Evolutionary conservation across 2,113 vertebrate genomes (phyloP).

Genomic region (Microcebus ravelobensis): DNA sequence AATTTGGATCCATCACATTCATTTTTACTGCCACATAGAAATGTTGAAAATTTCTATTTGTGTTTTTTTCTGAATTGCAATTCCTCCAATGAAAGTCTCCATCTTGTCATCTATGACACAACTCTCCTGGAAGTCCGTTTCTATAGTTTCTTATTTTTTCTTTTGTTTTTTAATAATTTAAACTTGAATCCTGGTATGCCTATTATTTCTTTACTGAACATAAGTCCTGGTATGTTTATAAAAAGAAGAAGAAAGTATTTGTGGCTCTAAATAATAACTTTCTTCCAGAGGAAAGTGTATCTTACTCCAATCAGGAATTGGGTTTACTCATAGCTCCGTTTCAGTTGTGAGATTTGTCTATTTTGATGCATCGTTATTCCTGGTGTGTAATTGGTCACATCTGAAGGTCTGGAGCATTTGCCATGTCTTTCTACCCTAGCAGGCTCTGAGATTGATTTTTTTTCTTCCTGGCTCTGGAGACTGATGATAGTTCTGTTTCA

Average conservation of each 20-base stretch:
- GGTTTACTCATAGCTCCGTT: neutral
- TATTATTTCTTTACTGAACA: neutral
- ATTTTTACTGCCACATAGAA: neutral
- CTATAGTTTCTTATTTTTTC: neutral
- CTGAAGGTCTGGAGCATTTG: neutral
- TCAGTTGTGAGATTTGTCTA: neutral
- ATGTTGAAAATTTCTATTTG: neutral
- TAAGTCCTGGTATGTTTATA: neutral
- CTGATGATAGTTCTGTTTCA: neutral
- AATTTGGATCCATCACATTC: neutral
- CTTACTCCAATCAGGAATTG: neutral
- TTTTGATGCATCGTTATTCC: neutral
- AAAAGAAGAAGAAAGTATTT: neutral
- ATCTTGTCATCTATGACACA: neutral
- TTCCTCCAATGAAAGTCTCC: neutral
- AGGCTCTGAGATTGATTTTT: neutral
- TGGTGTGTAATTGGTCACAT: neutral
- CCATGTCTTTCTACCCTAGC: neutral
- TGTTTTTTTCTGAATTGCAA: neutral
- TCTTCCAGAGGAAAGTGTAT: neutral
- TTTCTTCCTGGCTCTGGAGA: slow-evolving; percentile 18
- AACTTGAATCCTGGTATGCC: neutral
- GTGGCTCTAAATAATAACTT: neutral
- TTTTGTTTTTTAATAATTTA: neutral
- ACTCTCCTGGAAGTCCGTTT: neutral